Evolutionary conservation across 1,140 invertebrate genomes (phyloP), one percentile per base, ranked within the genome.

Genomic region (Drosophila repletoides): DNA sequence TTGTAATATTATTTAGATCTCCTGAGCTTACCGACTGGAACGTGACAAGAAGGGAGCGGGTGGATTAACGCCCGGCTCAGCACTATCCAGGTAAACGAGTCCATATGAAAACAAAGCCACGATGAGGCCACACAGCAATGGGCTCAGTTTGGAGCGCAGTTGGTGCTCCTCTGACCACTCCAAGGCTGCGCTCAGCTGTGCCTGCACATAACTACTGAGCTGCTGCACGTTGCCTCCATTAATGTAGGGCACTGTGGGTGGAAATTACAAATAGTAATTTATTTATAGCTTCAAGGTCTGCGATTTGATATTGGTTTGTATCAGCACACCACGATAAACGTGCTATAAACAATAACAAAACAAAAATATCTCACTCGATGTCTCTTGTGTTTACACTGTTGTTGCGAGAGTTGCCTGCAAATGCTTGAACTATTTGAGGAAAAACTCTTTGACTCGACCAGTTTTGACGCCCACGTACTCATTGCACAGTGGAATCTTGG

Each of bases 61-160:
- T 4, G 92, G 92, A 71, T 86, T 83, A 2, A 91, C 72, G 10
- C 92, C 92, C 0, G 92, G 92, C 17, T 90, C 77, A 45, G 87
- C 84, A 14, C 91, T 92, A 70, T 92, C 92, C 46, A 92, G 84
- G 79, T 91, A 92, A 7, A 92, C 91, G 38, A 92, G 88, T 17
- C 89, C 68, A 72, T 90, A 91, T 3, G 88, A 91, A 56, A 92
- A 91, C 31, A 83, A 28, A 5, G 76, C 55, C 28, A 89, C 66
- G 0, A 71, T 9, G 2, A 89, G 40, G 2, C 88, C 88, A 69
- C 83, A 89, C 36, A 89, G 17, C 29, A 89, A 15, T 21, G 88
- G 79, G n/a, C 53, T 58, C 45, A 89, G 15, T 49, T 55, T 69
- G 63, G 61, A 60, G 34, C 31, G 12, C 52, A 84, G 33, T 45